Conservation (phyloP, 2,113 vertebrate genomes). For the Panurus biarmicus region DNA sequence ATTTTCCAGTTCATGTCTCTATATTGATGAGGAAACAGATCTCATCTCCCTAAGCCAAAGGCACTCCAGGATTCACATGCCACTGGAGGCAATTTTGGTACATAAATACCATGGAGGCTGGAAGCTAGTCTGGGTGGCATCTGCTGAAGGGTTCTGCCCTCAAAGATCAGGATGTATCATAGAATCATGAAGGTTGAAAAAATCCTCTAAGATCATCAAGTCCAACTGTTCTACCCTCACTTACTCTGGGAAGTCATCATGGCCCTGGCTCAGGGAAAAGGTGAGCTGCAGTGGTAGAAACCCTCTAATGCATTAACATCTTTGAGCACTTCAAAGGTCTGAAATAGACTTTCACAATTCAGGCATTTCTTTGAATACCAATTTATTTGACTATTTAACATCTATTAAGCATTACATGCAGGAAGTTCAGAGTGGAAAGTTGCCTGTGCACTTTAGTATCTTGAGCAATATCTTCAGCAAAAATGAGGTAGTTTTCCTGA, state of each 20-base stretch:
- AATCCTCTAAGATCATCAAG: neutral
- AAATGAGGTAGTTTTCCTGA: neutral
- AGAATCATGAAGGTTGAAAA: neutral
- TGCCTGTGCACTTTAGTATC: neutral
- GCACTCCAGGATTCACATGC: neutral
- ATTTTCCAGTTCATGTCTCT: neutral
- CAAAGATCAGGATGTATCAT: neutral
- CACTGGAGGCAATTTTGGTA: neutral
- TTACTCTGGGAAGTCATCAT: neutral
- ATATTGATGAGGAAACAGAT: neutral
- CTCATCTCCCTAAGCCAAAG: neutral
- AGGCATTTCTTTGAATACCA: neutral
- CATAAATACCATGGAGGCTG: neutral
- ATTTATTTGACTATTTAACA: neutral
- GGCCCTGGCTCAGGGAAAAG: neutral
- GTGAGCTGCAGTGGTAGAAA: neutral
- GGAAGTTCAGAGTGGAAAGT: neutral
- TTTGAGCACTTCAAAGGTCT: neutral
- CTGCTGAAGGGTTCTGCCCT: neutral
- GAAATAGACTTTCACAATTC: neutral
- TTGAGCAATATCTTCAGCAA: neutral
- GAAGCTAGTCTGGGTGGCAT: neutral
- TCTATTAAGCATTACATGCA: neutral
- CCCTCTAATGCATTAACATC: neutral
- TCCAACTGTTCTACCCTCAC: neutral